Conservation (phyloP, 2,888 invertebrate species). For the Xanthostigma xanthostigma region DNA sequence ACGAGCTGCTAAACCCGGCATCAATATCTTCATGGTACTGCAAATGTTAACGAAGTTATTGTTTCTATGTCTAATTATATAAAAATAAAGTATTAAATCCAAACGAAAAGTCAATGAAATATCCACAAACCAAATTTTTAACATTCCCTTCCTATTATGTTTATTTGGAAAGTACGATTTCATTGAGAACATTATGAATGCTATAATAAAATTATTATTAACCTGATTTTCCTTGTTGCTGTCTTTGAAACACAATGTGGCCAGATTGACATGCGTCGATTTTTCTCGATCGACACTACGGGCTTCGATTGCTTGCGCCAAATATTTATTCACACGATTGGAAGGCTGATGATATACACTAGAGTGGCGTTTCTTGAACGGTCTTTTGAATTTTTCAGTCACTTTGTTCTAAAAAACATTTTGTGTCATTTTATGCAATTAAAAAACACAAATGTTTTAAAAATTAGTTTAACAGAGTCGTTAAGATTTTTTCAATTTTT, state of each 20-base stretch:
- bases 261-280: conserved; percentile 70
- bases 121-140: too few relatives aligned
- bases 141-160: too few relatives aligned
- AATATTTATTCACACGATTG: conserved; percentile 82
- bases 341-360: conserved; percentile 78
- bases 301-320: conserved; percentile 82
- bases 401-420: conserved; percentile 55
- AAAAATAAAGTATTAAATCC: too few relatives aligned
- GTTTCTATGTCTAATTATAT: too few relatives aligned
- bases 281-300: conserved; percentile 82
- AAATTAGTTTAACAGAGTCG: too few relatives aligned
- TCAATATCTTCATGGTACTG: conserved; percentile 79
- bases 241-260: conserved; percentile 77
- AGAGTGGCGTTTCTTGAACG: conserved; percentile 76
- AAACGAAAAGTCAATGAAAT: too few relatives aligned
- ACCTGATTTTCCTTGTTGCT: conserved; percentile 70
- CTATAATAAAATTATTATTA: conserved; percentile 13
- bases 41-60: conserved; percentile 16
- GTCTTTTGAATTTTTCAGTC: conserved; percentile 75
- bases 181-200: too few relatives aligned
- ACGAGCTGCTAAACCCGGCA: conserved; percentile 69
- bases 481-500: too few relatives aligned
- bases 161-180: too few relatives aligned
- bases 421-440: too few relatives aligned
- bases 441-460: too few relatives aligned